Conservation (phyloP, 2,797 vertebrate genomes). For the Hydrocynus forskahlii region DNA sequence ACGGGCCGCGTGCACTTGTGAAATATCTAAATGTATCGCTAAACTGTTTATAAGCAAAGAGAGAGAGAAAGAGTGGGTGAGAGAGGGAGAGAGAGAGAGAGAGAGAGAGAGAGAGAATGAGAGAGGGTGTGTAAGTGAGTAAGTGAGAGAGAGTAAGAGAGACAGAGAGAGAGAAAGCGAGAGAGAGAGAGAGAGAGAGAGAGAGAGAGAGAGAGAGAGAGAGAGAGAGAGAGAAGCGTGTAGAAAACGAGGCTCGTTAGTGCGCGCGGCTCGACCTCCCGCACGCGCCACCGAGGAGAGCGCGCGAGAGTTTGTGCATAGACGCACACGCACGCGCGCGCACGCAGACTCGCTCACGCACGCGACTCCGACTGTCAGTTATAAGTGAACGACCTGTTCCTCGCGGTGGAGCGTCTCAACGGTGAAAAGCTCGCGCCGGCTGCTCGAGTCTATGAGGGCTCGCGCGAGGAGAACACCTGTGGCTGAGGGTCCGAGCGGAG, state of each 20-base stretch:
- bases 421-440: slow-evolving; percentile 54
- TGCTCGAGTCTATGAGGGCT: slow-evolving; percentile 56
- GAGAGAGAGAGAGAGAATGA: too few species aligned
- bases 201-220: neutral
- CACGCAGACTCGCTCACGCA: slow-evolving; percentile 63
- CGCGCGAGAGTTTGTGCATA: slow-evolving; percentile 28
- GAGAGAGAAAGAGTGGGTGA: too few species aligned
- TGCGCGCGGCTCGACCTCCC: slow-evolving; percentile 47
- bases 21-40: neutral
- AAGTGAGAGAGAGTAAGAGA: too few species aligned
- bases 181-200: neutral
- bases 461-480: slow-evolving; percentile 86
- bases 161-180: neutral
- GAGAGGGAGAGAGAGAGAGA: too few species aligned
- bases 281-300: slow-evolving; percentile 60
- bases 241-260: slow-evolving; percentile 59
- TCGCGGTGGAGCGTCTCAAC: slow-evolving; percentile 82
- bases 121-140: too few species aligned
- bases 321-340: slow-evolving; percentile 42
- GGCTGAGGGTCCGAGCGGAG: slow-evolving; percentile 74
- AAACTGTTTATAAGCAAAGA: neutral
- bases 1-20: too few species aligned
- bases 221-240: neutral
- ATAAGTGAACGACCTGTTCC: slow-evolving; percentile 85
- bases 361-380: slow-evolving; percentile 75